Percentiles rank a stretch among this genome's conserved stretches.
Conservation (phyloP, 2,888 invertebrate species). For the Heliconius erato region DNA sequence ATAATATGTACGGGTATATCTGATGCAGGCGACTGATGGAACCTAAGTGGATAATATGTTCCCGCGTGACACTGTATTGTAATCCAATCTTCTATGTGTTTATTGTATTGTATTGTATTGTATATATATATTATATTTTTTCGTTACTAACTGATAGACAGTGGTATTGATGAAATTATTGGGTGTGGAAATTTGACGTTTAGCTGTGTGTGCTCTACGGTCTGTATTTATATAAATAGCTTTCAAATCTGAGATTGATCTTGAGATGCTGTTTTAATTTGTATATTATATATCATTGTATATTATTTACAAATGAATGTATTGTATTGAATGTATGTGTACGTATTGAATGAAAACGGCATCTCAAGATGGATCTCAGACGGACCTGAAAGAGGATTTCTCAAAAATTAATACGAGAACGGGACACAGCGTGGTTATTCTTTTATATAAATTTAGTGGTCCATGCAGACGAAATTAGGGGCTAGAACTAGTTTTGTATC, state of each 20-base stretch:
- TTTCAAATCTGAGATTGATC: no score
- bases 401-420: not conserved
- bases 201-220: not conserved
- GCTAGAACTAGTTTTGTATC: not conserved
- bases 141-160: not conserved
- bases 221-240: no score
- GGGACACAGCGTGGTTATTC: not conserved
- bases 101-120: no score
- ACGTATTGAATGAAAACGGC: no score
- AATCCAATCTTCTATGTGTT: slow-evolving; percentile 10
- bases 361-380: no score
- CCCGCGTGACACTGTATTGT: slow-evolving; percentile 39
- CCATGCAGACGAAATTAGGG: not conserved
- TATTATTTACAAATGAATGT: no score
- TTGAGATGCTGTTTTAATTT: no score
- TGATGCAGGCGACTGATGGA: slow-evolving; percentile 31
- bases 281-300: no score
- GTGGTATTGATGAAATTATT: not conserved
- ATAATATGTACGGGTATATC: slow-evolving; percentile 46
- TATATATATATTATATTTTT: not conserved
- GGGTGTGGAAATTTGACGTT: not conserved
- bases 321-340: no score
- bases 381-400: not conserved
- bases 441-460: no score
- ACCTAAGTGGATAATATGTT: slow-evolving; percentile 49